These are phyloP conservation scores for human (Homo sapiens) DNA, from an alignment of 2,113 vertebrate species.

Conservation along the genomic window DNA sequence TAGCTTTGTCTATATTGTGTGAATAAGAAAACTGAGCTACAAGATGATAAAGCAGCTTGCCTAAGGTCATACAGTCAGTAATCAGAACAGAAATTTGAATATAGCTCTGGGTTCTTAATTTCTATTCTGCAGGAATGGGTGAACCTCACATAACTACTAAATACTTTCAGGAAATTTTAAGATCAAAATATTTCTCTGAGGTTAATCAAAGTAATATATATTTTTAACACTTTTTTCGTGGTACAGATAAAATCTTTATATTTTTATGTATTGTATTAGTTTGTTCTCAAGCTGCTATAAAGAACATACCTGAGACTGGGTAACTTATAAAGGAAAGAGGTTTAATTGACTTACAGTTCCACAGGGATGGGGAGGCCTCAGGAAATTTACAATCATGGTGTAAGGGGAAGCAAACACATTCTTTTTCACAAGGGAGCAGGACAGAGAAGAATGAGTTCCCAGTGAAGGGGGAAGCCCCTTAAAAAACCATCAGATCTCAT, in stretches of 20 bases:
- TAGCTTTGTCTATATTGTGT: neutral
- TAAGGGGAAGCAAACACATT: too few species aligned
- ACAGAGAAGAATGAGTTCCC: too few species aligned
- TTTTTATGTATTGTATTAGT: neutral
- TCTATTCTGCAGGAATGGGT: neutral
- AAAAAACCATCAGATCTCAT: too few species aligned
- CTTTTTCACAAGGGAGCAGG: too few species aligned
- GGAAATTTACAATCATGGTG: too few species aligned
- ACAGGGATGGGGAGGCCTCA: too few species aligned
- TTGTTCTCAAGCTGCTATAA: too few species aligned
- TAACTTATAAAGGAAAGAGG: too few species aligned
- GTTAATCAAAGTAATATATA: neutral
- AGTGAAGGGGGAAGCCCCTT: too few species aligned
- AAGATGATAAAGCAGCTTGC: neutral
- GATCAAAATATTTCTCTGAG: neutral
- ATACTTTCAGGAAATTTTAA: neutral
- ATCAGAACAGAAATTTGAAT: neutral
- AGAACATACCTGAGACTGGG: too few species aligned
- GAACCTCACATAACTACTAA: neutral
- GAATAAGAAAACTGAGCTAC: neutral
- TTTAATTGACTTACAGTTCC: too few species aligned
- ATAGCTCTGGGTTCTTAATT: neutral
- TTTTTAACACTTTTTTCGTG: neutral
- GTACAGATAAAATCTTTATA: neutral
- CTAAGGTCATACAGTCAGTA: neutral